phyloP scores from a whole-genome alignment of 1,140 invertebrate species.

The Rhagoletis pomonella region DNA sequence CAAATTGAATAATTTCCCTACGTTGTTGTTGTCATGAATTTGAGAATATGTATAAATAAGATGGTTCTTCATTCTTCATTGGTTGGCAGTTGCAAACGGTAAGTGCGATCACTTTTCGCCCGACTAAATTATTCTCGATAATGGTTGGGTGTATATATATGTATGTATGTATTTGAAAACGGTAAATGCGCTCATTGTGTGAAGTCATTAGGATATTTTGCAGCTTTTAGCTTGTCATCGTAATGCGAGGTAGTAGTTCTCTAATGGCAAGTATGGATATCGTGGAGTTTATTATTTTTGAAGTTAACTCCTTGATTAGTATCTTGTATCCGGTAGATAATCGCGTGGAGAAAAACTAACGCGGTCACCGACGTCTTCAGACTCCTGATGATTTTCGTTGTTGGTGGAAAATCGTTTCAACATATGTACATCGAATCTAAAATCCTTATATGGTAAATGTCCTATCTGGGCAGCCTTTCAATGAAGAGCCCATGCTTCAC shows the following conservation, averaged over 20 bases:
- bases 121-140: constrained; percentile 23
- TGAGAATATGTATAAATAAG: background rate
- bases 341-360: too few species aligned
- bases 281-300: background rate
- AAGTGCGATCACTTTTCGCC: constrained; percentile 32
- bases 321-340: too few species aligned
- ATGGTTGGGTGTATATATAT: background rate
- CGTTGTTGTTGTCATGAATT: background rate
- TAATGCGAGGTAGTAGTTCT: background rate
- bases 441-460: too few species aligned
- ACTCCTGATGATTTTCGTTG: too few species aligned
- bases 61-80: background rate
- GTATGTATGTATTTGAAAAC: background rate
- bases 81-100: background rate
- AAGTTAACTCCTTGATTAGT: too few species aligned
- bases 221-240: constrained; percentile 36
- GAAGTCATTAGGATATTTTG: constrained; percentile 39
- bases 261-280: background rate
- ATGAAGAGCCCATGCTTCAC: too few species aligned
- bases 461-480: too few species aligned
- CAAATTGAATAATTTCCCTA: constrained; percentile 37
- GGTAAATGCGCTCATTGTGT: constrained; percentile 7
- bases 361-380: too few species aligned
- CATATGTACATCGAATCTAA: too few species aligned
- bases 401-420: too few species aligned